These are phyloP conservation scores for Cyclura pinguis DNA, from an alignment of 2,797 vertebrate species.

Conservation along the genomic window DNA sequence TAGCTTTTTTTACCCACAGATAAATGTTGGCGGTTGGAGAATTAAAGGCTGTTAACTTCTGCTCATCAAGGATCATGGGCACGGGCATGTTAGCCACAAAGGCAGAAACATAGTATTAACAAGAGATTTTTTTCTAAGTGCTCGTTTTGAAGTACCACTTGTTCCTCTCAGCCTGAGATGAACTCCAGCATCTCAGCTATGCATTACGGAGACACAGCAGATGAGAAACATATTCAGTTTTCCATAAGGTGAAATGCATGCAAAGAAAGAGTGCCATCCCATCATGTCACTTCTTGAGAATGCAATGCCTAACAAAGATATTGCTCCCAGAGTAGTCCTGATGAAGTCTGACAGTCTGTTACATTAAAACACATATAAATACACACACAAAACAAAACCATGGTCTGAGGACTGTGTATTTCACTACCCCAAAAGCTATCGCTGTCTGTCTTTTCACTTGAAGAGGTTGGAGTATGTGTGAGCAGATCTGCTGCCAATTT, in stretches of 20 bases:
- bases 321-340: neutral
- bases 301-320: neutral
- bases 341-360: neutral
- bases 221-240: neutral
- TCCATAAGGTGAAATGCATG: neutral
- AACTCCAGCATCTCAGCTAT: neutral
- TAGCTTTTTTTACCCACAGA: neutral
- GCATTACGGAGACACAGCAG: neutral
- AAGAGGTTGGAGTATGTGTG: constrained; percentile 29
- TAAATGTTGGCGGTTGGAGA: neutral
- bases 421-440: neutral
- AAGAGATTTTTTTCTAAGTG: neutral
- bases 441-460: constrained; percentile 12
- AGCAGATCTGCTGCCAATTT: constrained; percentile 33
- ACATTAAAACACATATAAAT: neutral
- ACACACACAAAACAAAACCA: neutral
- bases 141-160: neutral
- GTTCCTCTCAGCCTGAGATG: neutral
- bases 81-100: neutral
- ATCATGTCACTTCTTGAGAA: neutral
- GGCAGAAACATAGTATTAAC: neutral
- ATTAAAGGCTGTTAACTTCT: neutral
- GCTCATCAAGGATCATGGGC: neutral
- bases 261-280: neutral
- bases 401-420: neutral